Conservation (phyloP, 1,140 invertebrate genomes). For the Notospermus geniculatus region DNA sequence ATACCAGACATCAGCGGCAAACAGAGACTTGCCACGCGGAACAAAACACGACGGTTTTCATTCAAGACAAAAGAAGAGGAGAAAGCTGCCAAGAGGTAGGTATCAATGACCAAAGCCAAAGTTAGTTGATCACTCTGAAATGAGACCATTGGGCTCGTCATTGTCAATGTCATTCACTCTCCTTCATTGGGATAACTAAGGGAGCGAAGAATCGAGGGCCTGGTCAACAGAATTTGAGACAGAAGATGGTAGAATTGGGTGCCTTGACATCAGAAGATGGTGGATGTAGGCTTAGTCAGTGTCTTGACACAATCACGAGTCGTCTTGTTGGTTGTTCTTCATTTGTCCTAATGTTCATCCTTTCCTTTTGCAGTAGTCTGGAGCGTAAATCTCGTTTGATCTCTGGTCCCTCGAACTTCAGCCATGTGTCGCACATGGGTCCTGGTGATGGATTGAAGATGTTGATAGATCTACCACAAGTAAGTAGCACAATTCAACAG, state of each 20-base stretch:
- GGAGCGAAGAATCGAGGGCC: no score
- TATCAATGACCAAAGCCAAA: not conserved
- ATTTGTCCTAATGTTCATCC: no score
- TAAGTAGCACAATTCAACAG: not conserved
- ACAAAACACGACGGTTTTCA: conserved; percentile 74
- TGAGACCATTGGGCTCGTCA: not conserved
- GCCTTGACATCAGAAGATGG: no score
- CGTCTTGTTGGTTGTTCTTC: no score
- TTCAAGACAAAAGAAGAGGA: conserved; percentile 68
- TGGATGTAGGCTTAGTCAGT: no score
- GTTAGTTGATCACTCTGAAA: not conserved
- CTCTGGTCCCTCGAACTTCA: conserved; percentile 96
- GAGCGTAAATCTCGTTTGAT: conserved; percentile 92
- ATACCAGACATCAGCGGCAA: conserved; percentile 43
- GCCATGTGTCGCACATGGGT: conserved; percentile 98
- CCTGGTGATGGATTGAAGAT: conserved; percentile 82
- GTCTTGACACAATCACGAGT: no score
- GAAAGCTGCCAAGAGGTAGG: conserved; percentile 9
- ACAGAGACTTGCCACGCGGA: conserved; percentile 39
- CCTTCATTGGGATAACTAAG: no score
- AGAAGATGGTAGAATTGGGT: no score
- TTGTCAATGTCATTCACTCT: no score
- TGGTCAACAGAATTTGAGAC: no score
- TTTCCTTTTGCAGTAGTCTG: conserved; percentile 58
- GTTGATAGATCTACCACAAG: conserved; percentile 86